Evolutionary conservation across 1,140 invertebrate species (phyloP), one percentile per base, ranked within the genome.

Genomic region (Triops longicaudatus): DNA sequence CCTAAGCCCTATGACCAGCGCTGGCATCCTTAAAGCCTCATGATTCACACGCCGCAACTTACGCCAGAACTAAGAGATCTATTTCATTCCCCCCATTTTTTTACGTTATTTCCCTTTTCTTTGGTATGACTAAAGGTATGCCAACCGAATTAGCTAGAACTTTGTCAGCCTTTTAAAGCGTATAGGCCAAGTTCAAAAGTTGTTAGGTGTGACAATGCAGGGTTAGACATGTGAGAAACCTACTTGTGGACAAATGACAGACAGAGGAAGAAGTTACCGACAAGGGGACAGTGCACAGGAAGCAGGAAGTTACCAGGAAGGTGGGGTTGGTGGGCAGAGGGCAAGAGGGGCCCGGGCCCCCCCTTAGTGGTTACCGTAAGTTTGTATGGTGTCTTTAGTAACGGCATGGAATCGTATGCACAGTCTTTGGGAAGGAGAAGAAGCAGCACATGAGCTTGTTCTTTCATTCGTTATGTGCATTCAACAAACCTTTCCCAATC

Each of bases 381-480:
- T 63, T 9, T 63, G 17, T 63, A 22, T 63, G 50, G 50, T 3
- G 17, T 63, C 22, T 63, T 63, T 22, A 63, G 50, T 63, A 63
- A 17, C 10, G 50, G n/a, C 50, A 63, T 63, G 22, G 50, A 63
- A 63, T 22, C 14, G 50, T 63, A 63, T 22, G 50, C 22, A 7
- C 50, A 22, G 50, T 63, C 14, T 22, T n/a, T 63, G 6, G 0
- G 22, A 12, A 63, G 17, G 17, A n/a, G n/a, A 7, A 37, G 31
- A 37, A 37, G 31, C 31, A 37, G 17, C 50, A 63, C 50, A 63
- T 63, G 50, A 63, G 50, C 50, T 63, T 63, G 14, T 17, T 17
- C 22, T 63, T 63, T 17, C 50, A 63, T 63, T 63, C 50, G 50
- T n/a, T 63, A 22, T 63, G 50, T 63, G 50, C 50, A 63, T 63